Conservation (phyloP, 2,113 vertebrate species). For the Microtus oregoni region DNA sequence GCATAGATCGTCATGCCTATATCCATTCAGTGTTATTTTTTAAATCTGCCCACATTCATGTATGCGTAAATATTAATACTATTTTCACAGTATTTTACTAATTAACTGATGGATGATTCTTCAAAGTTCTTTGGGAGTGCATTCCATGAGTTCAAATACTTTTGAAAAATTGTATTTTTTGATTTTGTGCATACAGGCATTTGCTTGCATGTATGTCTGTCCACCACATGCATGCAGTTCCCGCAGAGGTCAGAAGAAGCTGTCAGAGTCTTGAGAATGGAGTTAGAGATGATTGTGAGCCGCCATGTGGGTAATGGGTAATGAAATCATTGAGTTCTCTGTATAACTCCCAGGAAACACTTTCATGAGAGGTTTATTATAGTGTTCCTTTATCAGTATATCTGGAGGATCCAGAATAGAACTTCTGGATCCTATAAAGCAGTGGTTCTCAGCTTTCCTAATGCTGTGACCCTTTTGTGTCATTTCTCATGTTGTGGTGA, state of each 20-base stretch:
- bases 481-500: background rate
- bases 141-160: conserved; percentile 13
- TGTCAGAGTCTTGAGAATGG: background rate
- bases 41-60: background rate
- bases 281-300: background rate
- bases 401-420: conserved; percentile 23
- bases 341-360: background rate
- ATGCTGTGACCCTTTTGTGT: background rate
- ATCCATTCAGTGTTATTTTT: conserved; percentile 32
- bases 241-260: background rate
- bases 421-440: conserved; percentile 30
- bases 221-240: background rate
- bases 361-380: conserved; percentile 11
- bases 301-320: background rate
- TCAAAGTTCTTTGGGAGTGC: conserved; percentile 42
- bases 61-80: background rate
- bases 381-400: conserved; percentile 34
- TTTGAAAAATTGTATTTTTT: background rate
- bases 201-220: background rate
- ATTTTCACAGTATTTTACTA: conserved; percentile 44
- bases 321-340: background rate
- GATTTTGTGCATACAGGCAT: background rate
- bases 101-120: background rate
- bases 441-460: background rate
- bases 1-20: background rate